phyloP scores from a whole-genome alignment of 1,140 invertebrate genomes.

The Anadara kagoshimensis region DNA sequence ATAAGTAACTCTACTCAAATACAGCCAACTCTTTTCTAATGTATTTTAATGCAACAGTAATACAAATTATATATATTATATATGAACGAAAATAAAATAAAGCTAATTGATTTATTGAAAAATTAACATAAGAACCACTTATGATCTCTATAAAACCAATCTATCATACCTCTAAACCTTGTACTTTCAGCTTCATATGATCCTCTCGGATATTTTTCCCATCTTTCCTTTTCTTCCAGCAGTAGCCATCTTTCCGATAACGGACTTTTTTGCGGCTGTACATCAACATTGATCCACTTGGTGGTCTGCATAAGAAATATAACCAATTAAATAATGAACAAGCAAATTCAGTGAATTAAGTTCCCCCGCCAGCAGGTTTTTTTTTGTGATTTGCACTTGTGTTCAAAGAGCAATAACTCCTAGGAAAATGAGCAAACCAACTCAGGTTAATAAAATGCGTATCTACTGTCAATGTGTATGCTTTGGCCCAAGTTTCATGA shows the following conservation, averaged over 20 bases:
- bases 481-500: too few species aligned
- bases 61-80: slow-evolving; percentile 9
- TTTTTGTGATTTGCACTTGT: not conserved
- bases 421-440: not conserved
- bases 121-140: not conserved
- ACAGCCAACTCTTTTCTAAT: not conserved
- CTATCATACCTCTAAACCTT: slow-evolving; percentile 91
- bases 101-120: too few species aligned
- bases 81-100: not conserved
- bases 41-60: not conserved
- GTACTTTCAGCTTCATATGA: slow-evolving; percentile 99
- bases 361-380: too few species aligned
- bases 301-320: slow-evolving; percentile 79
- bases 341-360: too few species aligned
- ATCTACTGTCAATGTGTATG: too few species aligned
- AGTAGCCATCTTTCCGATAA: slow-evolving; percentile 97
- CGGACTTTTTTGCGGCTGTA: slow-evolving; percentile 97
- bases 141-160: not conserved
- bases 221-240: slow-evolving; percentile 99
- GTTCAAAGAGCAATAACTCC: not conserved
- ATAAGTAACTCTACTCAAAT: too few species aligned
- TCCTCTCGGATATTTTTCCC: slow-evolving; percentile 98
- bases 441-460: not conserved
- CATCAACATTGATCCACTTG: slow-evolving; percentile 96
- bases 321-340: slow-evolving; percentile 8